Conservation (phyloP, 2,113 vertebrate species). For the Baryphthengus martii region DNA sequence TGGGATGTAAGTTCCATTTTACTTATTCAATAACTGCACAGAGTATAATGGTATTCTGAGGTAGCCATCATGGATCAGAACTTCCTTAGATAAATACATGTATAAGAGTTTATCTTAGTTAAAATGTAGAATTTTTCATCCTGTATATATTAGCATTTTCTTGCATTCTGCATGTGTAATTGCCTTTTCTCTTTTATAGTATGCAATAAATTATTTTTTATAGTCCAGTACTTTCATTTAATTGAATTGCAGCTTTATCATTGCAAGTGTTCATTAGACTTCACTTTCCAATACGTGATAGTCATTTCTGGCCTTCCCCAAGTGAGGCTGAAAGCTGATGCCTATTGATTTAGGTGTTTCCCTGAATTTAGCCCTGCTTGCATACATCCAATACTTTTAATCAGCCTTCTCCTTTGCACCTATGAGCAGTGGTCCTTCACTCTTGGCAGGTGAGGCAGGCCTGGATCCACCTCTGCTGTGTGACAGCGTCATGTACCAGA, state of each 20-base stretch:
- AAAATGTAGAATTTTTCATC: not conserved
- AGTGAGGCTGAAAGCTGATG: not conserved
- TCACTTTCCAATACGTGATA: not conserved
- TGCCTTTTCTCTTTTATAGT: constrained; percentile 21
- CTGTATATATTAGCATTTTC: not conserved
- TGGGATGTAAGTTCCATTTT: constrained; percentile 1
- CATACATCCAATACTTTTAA: not conserved
- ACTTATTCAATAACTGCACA: not conserved
- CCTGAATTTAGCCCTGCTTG: not conserved
- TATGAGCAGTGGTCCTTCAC: not conserved
- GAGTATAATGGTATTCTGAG: not conserved
- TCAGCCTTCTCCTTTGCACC: not conserved
- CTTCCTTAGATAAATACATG: not conserved
- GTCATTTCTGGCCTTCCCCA: not conserved
- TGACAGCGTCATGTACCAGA: not conserved
- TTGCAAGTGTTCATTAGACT: constrained; percentile 1
- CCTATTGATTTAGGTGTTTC: constrained; percentile 16
- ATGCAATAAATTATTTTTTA: constrained; percentile 40
- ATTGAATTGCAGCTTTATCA: constrained; percentile 23
- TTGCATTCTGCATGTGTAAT: constrained; percentile 22
- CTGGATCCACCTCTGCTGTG: not conserved
- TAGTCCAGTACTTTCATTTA: constrained; percentile 11
- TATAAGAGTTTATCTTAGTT: constrained; percentile 23
- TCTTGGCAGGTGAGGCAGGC: not conserved
- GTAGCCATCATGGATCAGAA: not conserved